A percentile compares a stretch with the other conserved stretches of the same genome.
Evolutionary conservation across 2,888 invertebrate genomes (phyloP).

Genomic region (Folsomia manolachei): DNA sequence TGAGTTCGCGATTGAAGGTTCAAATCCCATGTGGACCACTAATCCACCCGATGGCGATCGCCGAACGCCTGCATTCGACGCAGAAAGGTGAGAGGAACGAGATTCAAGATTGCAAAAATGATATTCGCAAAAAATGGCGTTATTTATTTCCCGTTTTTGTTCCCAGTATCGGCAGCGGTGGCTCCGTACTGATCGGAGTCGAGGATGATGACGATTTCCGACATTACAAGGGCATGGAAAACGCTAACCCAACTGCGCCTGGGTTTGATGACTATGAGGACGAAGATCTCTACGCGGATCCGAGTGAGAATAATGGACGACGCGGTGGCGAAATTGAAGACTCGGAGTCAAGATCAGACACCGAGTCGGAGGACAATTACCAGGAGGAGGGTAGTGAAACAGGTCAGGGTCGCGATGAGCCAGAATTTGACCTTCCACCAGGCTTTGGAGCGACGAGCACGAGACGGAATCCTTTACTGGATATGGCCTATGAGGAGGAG

Average conservation of each 20-base stretch:
- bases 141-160: not conserved
- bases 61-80: conserved; percentile 59
- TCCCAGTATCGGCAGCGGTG: conserved; percentile 62
- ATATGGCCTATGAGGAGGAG: too few species aligned
- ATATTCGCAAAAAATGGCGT: not conserved
- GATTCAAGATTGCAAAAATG: too few species aligned
- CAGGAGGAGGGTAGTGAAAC: not conserved
- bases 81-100: conserved; percentile 58
- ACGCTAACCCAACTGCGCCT: conserved; percentile 12
- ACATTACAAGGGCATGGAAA: conserved; percentile 21
- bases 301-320: not conserved
- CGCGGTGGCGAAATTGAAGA: not conserved
- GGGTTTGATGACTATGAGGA: not conserved
- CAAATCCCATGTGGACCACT: conserved; percentile 66
- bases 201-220: conserved; percentile 65
- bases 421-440: not conserved
- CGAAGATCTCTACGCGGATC: conserved; percentile 10
- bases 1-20: conserved; percentile 67
- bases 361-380: not conserved
- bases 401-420: not conserved
- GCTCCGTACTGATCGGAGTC: conserved; percentile 66
- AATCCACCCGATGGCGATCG: conserved; percentile 53
- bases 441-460: not conserved
- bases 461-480: conserved; percentile 8
- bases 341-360: not conserved